A percentile compares a stretch with the other conserved stretches of the same genome.
Evolutionary conservation across 2,888 invertebrate species (phyloP).

Genomic region (Diplazon laetatorius): DNA sequence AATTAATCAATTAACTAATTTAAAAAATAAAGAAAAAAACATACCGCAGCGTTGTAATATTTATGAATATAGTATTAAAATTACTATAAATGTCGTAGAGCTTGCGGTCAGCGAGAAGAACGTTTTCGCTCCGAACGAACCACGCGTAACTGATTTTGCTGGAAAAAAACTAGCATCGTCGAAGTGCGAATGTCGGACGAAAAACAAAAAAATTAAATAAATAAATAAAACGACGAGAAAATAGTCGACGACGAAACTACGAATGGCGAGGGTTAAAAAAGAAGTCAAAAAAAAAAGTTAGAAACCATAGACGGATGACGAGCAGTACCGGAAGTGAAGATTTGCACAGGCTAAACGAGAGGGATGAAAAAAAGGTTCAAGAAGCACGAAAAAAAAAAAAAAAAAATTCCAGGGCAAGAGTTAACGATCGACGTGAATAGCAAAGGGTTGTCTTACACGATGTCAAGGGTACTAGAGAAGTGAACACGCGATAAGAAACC

Average conservation of each 20-base stretch:
- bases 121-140: conserved; percentile 11
- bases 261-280: too few species aligned
- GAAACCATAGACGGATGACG: not conserved
- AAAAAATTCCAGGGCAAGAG: not conserved
- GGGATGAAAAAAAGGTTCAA: not conserved
- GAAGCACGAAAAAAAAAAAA: not conserved
- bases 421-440: conserved; percentile 6
- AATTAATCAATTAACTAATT: too few species aligned
- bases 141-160: not conserved
- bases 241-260: not conserved
- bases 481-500: not conserved
- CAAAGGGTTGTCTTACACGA: conserved; percentile 3
- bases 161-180: too few species aligned
- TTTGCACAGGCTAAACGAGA: not conserved
- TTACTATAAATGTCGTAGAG: conserved; percentile 34
- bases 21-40: conserved; percentile 24
- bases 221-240: not conserved
- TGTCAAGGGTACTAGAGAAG: not conserved
- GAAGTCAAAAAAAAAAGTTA: conserved; percentile 2
- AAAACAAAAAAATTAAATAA: not conserved
- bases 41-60: conserved; percentile 23
- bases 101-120: conserved; percentile 21
- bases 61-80: conserved; percentile 27
- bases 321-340: not conserved
- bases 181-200: conserved; percentile 1